A percentile compares a stretch with the other conserved stretches of the same genome.
Evolutionary conservation across 2,113 vertebrate species (phyloP).

Genomic region (Upupa epops): DNA sequence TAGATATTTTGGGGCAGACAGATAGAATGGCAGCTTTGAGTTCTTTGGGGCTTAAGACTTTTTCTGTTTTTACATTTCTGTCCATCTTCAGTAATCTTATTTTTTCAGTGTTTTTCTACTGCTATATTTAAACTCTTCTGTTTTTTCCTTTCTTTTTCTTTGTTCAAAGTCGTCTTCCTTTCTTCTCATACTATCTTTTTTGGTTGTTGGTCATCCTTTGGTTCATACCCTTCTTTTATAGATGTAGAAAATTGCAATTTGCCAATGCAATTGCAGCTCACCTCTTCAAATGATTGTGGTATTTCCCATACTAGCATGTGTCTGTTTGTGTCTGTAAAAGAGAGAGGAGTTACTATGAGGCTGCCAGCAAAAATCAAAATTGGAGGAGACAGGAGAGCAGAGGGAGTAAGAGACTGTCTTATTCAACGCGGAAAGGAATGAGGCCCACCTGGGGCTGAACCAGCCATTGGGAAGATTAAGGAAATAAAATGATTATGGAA

Average conservation of each 20-base stretch:
- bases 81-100: background rate
- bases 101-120: background rate
- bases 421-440: slow-evolving; percentile 70
- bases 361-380: slow-evolving; percentile 65
- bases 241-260: background rate
- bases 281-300: background rate
- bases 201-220: background rate
- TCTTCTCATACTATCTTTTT: background rate
- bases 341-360: slow-evolving; percentile 22
- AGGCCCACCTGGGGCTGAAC: slow-evolving; percentile 66
- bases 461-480: slow-evolving; percentile 74
- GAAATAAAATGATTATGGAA: slow-evolving; percentile 78
- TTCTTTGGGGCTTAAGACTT: background rate
- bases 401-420: slow-evolving; percentile 66
- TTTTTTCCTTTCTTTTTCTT: background rate
- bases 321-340: background rate
- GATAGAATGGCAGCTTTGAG: background rate
- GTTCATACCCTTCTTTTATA: background rate
- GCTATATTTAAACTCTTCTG: background rate
- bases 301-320: background rate
- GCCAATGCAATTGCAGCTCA: background rate
- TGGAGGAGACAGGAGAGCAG: slow-evolving; percentile 62
- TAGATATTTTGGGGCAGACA: background rate
- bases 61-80: background rate
- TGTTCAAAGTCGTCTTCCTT: background rate